Percentiles rank a stretch among this genome's conserved stretches.
These are phyloP conservation scores for Pollachius pollachius DNA, from an alignment of 2,113 vertebrate genomes.

Conservation along the genomic window DNA sequence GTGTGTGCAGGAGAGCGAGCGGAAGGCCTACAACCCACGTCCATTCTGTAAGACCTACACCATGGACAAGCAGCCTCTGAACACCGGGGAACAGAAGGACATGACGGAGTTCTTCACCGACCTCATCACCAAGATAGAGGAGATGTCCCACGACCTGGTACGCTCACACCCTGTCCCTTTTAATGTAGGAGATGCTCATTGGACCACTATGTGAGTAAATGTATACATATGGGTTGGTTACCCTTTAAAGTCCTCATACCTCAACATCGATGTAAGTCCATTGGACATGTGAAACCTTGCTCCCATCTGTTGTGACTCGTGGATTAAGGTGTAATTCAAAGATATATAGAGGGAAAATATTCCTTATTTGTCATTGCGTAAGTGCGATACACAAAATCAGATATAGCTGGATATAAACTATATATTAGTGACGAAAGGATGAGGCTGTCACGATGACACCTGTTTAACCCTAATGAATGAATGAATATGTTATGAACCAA, in stretches of 20 bases:
- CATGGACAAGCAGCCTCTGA: constrained; percentile 98
- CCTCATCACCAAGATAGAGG: constrained; percentile 98
- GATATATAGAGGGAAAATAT: too few relatives aligned
- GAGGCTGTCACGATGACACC: too few relatives aligned
- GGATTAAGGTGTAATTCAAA: too few relatives aligned
- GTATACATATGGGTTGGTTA: too few relatives aligned
- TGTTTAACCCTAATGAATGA: too few relatives aligned
- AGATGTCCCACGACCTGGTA: constrained; percentile 98
- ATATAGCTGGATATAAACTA: neutral
- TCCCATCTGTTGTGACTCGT: neutral
- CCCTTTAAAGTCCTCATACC: neutral
- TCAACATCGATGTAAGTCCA: too few relatives aligned
- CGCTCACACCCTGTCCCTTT: neutral
- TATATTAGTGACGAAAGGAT: too few relatives aligned
- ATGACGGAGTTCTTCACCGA: constrained; percentile 99
- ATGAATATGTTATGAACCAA: too few relatives aligned
- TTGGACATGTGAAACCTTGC: neutral
- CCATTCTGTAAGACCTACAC: constrained; percentile 99
- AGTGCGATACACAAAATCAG: neutral
- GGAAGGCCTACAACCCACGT: constrained; percentile 96
- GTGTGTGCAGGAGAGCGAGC: constrained; percentile 87
- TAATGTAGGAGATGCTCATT: too few relatives aligned
- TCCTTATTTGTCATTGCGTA: too few relatives aligned
- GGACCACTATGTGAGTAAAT: too few relatives aligned
- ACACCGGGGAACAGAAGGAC: constrained; percentile 98